phyloP scores from a whole-genome alignment of 2,888 invertebrate genomes.

The Biston betularia region DNA sequence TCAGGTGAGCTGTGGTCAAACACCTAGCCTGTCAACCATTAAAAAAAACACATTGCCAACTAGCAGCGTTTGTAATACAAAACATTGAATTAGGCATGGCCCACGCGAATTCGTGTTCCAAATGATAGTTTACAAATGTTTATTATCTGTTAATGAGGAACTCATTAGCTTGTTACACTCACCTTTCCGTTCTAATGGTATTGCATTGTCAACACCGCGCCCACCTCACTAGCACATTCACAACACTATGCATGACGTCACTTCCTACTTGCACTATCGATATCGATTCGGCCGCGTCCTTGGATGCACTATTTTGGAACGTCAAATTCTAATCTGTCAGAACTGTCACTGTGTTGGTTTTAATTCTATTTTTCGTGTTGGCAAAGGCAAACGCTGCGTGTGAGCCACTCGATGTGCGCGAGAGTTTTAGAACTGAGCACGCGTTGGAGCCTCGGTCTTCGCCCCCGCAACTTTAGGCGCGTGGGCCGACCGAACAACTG shows the following conservation, averaged over 20 bases:
- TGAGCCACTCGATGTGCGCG: constrained; percentile 76
- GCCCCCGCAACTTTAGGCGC: constrained; percentile 81
- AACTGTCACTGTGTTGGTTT: constrained; percentile 52
- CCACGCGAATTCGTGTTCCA: background rate
- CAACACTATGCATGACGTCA: constrained; percentile 85
- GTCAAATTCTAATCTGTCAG: constrained; percentile 52
- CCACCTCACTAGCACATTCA: constrained; percentile 70
- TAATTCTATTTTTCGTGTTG: constrained; percentile 56
- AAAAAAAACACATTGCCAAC: background rate
- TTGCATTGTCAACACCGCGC: constrained; percentile 80
- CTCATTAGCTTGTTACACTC: constrained; percentile 67
- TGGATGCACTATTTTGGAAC: constrained; percentile 58
- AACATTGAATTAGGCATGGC: background rate
- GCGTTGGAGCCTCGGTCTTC: constrained; percentile 78
- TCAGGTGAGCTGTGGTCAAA: too few relatives aligned
- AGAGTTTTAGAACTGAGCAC: constrained; percentile 72
- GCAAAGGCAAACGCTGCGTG: constrained; percentile 63
- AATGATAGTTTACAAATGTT: constrained; percentile 53
- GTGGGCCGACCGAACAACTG: constrained; percentile 72
- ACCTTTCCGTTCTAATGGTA: constrained; percentile 83
- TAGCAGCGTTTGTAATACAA: background rate
- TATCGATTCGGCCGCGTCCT: constrained; percentile 54
- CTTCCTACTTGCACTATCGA: constrained; percentile 76
- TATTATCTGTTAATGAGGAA: constrained; percentile 59
- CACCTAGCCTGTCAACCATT: too few relatives aligned